A percentile compares a stretch with the other conserved stretches of the same genome.
Conservation (phyloP, 2,113 vertebrate species). For the Hyaena hyaena region DNA sequence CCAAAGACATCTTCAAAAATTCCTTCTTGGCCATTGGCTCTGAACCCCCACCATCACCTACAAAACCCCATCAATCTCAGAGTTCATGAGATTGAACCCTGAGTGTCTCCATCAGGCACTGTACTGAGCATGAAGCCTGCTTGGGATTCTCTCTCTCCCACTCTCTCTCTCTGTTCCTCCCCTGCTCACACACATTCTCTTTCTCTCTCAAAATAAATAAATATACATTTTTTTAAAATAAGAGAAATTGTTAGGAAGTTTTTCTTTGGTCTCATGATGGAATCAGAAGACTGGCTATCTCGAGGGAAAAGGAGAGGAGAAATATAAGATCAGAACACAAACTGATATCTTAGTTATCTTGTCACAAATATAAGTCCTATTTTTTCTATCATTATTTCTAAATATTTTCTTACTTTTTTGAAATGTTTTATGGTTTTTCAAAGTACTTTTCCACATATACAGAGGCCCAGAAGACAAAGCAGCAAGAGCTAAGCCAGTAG, state of each 20-base stretch:
- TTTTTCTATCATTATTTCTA: background rate
- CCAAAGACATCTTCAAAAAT: too few species aligned
- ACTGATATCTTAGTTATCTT: background rate
- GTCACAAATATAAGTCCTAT: background rate
- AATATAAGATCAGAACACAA: background rate
- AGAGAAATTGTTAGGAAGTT: background rate
- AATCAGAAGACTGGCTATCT: background rate
- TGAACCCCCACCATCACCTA: too few species aligned
- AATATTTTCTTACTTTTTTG: background rate
- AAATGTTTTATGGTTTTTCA: background rate
- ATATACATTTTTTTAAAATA: background rate
- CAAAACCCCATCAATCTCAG: too few species aligned
- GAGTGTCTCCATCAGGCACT: too few species aligned
- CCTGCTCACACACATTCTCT: too few species aligned
- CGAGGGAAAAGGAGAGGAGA: background rate
- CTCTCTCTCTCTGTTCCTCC: too few species aligned
- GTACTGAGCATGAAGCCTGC: too few species aligned
- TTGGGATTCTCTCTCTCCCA: too few species aligned
- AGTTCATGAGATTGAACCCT: too few species aligned
- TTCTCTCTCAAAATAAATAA: too few species aligned
- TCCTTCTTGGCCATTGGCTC: too few species aligned
- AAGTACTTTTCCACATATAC: background rate
- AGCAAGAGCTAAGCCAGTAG: background rate
- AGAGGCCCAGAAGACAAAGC: background rate
- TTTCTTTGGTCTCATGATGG: background rate